Conservation (phyloP, 2,797 vertebrate genomes). For the Chaetophractus vellerosus region DNA sequence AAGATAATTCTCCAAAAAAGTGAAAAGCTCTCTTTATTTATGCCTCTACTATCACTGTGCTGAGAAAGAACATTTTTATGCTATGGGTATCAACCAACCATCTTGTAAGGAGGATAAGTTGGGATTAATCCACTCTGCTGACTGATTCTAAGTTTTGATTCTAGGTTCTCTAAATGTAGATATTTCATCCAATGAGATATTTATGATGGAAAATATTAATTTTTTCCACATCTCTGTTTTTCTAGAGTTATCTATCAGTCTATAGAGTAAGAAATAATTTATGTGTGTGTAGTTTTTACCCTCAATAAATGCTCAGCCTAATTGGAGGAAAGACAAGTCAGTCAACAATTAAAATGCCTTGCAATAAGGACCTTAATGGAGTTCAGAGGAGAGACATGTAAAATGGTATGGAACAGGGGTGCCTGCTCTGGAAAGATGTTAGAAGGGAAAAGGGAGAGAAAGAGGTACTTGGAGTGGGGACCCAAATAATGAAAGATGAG, state of each 20-base stretch:
- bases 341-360: background rate
- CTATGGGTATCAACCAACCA: background rate
- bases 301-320: constrained; percentile 3
- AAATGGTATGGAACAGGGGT: no score
- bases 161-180: background rate
- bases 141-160: background rate
- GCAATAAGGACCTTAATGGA: background rate
- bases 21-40: constrained; percentile 78
- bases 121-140: background rate
- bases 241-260: background rate
- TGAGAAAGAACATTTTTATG: background rate
- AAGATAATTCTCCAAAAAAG: constrained; percentile 84
- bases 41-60: constrained; percentile 43
- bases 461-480: background rate
- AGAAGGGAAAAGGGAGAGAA: background rate
- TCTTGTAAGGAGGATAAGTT: background rate
- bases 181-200: background rate
- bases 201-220: background rate
- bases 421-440: background rate
- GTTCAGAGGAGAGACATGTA: background rate
- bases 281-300: background rate
- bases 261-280: background rate
- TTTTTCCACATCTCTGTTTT: constrained; percentile 9
- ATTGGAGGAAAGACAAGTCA: constrained; percentile 2
- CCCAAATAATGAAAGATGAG: background rate